These are phyloP conservation scores for Pitangus sulphuratus DNA, from an alignment of 2,797 vertebrate species.

Conservation along the genomic window DNA sequence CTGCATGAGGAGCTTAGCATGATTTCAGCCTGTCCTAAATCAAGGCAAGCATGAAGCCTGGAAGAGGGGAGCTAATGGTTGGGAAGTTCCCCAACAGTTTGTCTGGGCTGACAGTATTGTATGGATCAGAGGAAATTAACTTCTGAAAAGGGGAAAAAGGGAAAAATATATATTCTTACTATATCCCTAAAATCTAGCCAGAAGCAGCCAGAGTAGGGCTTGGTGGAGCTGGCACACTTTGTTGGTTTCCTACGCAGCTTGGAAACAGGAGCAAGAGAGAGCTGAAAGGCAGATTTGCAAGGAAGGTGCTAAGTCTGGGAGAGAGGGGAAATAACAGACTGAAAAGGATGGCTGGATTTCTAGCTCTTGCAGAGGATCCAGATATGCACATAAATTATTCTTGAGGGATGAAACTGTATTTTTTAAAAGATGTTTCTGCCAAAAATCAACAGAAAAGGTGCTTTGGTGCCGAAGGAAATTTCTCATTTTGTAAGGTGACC, in stretches of 20 bases:
- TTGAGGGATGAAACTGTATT: background rate
- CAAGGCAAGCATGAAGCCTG: background rate
- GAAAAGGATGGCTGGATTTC: background rate
- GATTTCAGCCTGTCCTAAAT: background rate
- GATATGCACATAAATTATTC: background rate
- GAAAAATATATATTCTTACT: background rate
- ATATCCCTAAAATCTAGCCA: background rate
- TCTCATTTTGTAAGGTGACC: conserved; percentile 21
- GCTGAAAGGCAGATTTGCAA: conserved; percentile 22
- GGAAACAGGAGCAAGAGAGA: background rate
- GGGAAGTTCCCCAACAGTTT: background rate
- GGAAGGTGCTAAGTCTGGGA: conserved; percentile 5
- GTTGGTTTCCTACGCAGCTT: conserved; percentile 16
- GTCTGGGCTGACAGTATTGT: background rate
- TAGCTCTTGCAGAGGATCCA: background rate
- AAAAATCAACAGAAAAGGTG: background rate
- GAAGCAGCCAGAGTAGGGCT: background rate
- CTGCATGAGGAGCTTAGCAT: background rate
- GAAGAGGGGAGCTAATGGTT: background rate
- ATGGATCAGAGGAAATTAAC: background rate
- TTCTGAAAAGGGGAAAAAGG: background rate
- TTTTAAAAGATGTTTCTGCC: background rate
- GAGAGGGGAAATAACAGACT: background rate
- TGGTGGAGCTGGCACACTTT: background rate
- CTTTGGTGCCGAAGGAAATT: background rate